phyloP scores from a whole-genome alignment of 2,888 invertebrate species.

The Eutolmus rufibarbis region DNA sequence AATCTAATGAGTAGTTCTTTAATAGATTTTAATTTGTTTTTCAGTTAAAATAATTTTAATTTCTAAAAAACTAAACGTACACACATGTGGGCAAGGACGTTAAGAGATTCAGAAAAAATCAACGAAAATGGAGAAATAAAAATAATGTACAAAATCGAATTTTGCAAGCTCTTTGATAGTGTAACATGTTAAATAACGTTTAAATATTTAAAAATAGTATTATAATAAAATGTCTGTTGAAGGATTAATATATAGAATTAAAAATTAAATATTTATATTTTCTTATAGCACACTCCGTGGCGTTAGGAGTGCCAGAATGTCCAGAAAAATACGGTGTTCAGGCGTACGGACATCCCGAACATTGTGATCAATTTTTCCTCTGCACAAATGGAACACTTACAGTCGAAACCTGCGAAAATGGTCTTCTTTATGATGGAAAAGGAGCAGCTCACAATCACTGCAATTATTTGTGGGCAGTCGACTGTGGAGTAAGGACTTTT shows the following conservation, averaged over 20 bases:
- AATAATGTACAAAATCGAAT: too few relatives aligned
- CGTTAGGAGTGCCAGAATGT: constrained; percentile 74
- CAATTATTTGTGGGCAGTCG: constrained; percentile 92
- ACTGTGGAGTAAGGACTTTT: constrained; percentile 81
- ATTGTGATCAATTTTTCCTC: constrained; percentile 88
- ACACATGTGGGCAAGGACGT: too few relatives aligned
- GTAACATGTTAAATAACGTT: too few relatives aligned
- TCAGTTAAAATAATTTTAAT: too few relatives aligned
- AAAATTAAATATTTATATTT: background rate
- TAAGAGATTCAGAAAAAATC: too few relatives aligned
- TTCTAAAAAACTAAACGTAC: too few relatives aligned
- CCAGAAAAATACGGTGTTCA: constrained; percentile 82
- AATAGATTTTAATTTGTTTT: too few relatives aligned
- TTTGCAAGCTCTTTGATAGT: too few relatives aligned
- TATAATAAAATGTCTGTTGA: too few relatives aligned
- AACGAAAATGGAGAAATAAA: too few relatives aligned
- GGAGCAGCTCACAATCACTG: constrained; percentile 90
- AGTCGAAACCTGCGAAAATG: constrained; percentile 90
- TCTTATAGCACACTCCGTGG: constrained; percentile 67
- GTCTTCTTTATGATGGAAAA: constrained; percentile 88
- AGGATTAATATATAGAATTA: background rate
- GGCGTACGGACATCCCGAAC: constrained; percentile 86
- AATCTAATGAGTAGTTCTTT: too few relatives aligned
- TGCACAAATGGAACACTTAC: constrained; percentile 91
- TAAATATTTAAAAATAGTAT: too few relatives aligned